phyloP scores from a whole-genome alignment of 2,888 invertebrate species.

The Timandra comae region DNA sequence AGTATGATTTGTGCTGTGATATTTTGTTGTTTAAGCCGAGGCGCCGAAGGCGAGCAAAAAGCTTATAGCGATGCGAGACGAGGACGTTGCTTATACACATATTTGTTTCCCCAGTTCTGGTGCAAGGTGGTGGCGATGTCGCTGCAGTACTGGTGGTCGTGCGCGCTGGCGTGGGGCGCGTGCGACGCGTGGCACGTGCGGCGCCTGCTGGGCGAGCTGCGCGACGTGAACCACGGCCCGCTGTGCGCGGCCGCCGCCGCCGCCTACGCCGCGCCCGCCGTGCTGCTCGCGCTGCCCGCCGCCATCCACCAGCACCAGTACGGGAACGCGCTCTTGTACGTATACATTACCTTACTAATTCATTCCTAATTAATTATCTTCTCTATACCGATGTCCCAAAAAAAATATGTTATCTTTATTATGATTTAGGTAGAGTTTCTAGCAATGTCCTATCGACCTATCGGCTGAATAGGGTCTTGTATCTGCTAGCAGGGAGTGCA shows the following conservation, averaged over 20 bases:
- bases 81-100: no score
- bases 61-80: no score
- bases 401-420: conserved; percentile 60
- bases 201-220: conserved; percentile 94
- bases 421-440: background rate
- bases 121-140: conserved; percentile 94
- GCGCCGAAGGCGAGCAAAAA: no score
- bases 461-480: no score
- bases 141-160: conserved; percentile 95
- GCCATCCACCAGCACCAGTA: conserved; percentile 96
- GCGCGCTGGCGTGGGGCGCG: conserved; percentile 93
- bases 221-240: conserved; percentile 96
- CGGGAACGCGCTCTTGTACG: conserved; percentile 95
- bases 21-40: no score
- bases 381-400: no score
- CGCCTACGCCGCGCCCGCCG: conserved; percentile 94
- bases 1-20: no score
- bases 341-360: conserved; percentile 35
- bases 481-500: no score
- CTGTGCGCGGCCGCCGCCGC: conserved; percentile 95
- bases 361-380: no score
- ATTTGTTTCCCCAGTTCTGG: conserved; percentile 78
- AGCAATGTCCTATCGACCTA: no score
- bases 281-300: conserved; percentile 92
- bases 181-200: conserved; percentile 95